Percentiles rank a stretch among this genome's conserved stretches.
phyloP scores from a whole-genome alignment of 1,140 invertebrate genomes.

The Drosophila eugracilis region DNA sequence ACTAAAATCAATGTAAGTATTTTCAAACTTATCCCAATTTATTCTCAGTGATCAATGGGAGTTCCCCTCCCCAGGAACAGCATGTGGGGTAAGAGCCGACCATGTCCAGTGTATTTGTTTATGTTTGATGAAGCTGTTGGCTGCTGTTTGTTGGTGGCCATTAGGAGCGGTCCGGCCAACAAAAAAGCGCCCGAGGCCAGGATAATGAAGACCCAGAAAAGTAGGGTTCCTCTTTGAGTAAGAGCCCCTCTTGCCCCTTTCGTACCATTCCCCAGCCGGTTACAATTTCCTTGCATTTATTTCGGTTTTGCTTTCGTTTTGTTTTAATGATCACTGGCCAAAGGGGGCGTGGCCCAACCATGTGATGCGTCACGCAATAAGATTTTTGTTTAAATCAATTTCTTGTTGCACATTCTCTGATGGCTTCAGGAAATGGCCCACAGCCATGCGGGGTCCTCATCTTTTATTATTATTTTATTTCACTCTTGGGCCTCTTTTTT shows the following conservation, averaged over 20 bases:
- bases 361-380: constrained; percentile 76
- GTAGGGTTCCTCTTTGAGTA: constrained; percentile 16
- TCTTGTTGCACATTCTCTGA: constrained; percentile 47
- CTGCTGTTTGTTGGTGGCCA: constrained; percentile 76
- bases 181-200: constrained; percentile 53
- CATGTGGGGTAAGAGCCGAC: constrained; percentile 46
- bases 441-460: constrained; percentile 72
- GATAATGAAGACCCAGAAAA: constrained; percentile 72
- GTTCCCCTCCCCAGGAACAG: constrained; percentile 22
- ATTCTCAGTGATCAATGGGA: constrained; percentile 3
- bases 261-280: constrained; percentile 11
- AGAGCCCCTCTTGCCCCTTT: not conserved
- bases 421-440: constrained; percentile 77
- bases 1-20: too few relatives aligned
- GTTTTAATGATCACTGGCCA: constrained; percentile 46
- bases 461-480: constrained; percentile 60
- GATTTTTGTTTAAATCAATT: constrained; percentile 63
- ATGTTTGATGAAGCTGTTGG: constrained; percentile 78
- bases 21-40: not conserved
- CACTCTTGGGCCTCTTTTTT: constrained; percentile 18
- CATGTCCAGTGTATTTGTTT: constrained; percentile 69
- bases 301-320: constrained; percentile 34
- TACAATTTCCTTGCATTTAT: constrained; percentile 35
- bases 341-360: constrained; percentile 54
- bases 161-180: constrained; percentile 64